phyloP scores from a whole-genome alignment of 1,140 invertebrate species.

The Drosophila tsacasi region DNA sequence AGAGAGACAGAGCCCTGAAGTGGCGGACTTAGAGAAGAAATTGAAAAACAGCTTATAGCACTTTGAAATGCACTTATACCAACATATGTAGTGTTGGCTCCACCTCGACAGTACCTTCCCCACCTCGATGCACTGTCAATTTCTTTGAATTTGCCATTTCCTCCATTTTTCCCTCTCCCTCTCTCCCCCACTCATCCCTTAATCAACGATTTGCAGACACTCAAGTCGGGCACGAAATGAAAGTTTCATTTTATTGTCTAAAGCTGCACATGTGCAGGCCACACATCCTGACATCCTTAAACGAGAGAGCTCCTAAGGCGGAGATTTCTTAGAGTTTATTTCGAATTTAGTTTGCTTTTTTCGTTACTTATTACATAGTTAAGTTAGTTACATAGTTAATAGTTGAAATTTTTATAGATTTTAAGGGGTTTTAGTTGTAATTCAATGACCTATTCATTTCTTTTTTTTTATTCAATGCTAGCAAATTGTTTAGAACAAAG shows the following conservation, averaged over 20 bases:
- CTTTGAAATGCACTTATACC: constrained; percentile 7
- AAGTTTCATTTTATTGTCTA: constrained; percentile 45
- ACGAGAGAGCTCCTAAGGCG: neutral
- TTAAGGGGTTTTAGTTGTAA: too few relatives aligned
- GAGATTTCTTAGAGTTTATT: constrained; percentile 14
- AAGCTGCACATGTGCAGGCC: constrained; percentile 26
- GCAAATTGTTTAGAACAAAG: too few relatives aligned
- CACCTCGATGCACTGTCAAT: constrained; percentile 29
- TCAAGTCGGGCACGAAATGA: constrained; percentile 31
- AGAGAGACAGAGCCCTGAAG: neutral
- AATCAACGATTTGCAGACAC: constrained; percentile 38
- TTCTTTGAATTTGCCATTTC: constrained; percentile 13
- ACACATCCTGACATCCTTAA: neutral
- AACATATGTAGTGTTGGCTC: constrained; percentile 1
- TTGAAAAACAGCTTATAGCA: constrained; percentile 1
- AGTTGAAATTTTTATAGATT: neutral
- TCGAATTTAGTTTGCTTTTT: constrained; percentile 1
- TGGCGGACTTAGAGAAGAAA: neutral
- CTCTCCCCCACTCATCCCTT: constrained; percentile 5
- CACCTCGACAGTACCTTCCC: neutral
- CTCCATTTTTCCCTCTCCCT: neutral
- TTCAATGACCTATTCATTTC: too few relatives aligned
- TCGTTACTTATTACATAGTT: too few relatives aligned
- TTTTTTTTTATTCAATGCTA: too few relatives aligned
- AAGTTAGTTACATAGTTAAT: too few relatives aligned